Percentiles rank a stretch among this genome's conserved stretches.
These are phyloP conservation scores for Leptura quadrifasciata DNA, from an alignment of 2,888 invertebrate genomes.

Conservation along the genomic window DNA sequence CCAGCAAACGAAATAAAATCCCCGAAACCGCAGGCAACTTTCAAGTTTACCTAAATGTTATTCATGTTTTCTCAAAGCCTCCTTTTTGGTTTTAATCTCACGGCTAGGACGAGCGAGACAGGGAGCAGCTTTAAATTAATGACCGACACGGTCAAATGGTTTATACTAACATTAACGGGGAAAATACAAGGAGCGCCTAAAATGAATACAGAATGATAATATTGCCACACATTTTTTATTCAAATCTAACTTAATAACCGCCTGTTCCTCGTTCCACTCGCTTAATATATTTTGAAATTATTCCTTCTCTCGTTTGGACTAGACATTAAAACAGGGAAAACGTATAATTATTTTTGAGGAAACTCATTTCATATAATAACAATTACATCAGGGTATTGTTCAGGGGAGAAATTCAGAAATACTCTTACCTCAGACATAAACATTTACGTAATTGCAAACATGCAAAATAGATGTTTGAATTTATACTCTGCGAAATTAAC, in stretches of 20 bases:
- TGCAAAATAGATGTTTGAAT: not conserved
- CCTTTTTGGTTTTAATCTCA: conserved; percentile 52
- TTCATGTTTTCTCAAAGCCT: conserved; percentile 56
- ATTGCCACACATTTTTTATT: conserved; percentile 28
- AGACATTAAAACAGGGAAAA: not conserved
- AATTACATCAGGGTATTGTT: not conserved
- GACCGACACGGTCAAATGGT: conserved; percentile 43
- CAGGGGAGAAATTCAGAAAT: not conserved
- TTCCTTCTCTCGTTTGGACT: not conserved
- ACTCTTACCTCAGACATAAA: not conserved
- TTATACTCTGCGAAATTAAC: not conserved
- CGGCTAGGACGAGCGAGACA: conserved; percentile 11
- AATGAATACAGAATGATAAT: conserved; percentile 32
- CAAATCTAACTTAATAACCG: conserved; percentile 30
- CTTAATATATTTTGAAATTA: conserved; percentile 25
- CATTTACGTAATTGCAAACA: not conserved
- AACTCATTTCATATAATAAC: not conserved
- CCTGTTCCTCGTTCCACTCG: conserved; percentile 5
- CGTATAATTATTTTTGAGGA: not conserved
- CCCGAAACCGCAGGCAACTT: conserved; percentile 43
- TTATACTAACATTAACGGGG: conserved; percentile 32
- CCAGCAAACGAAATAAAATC: conserved; percentile 42
- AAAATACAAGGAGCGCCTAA: conserved; percentile 6
- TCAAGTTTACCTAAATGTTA: conserved; percentile 53
- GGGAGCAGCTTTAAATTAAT: conserved; percentile 43